Base-by-base conservation (phyloP, 2,797 vertebrate species). In the Sebastes minor region DNA sequence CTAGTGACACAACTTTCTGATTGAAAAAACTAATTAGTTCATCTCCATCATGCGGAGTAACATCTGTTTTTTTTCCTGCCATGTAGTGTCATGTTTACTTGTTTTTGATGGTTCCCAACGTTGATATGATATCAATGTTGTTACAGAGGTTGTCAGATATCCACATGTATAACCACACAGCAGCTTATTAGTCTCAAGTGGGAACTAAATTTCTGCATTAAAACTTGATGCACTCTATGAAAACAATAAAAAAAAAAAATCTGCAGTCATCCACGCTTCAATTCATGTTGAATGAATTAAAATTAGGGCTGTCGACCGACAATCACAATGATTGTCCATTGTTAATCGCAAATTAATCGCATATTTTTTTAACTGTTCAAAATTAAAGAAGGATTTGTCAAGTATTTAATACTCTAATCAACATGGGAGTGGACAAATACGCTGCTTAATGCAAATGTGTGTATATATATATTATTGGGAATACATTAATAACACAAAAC, bases 21-120 rank as follows among this genome's bases (percentile, higher is more conserved):
- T 56, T 62, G 55, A 71, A 71, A 65, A 85, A 85, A 89, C 85
- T 38, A 85, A 89, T 88, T 74, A 65, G 69, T 46, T 66, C 72
- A 72, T 81, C 56, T 78, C 78, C 69, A 71, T 89, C 79, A 81
- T 23, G 55, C 2, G 8, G 74, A 32, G 35, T n/a, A 14, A 64
- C 27, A 77, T 80, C 71, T 38, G n/a, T 9, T 65, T 67, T 66
- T 66, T 35, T 25, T 10, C 66, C 33, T 71, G 33, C 27, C 60
- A 68, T 65, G 72, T 49, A 46, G 59, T 13, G 55, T 76, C 83
- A 64, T 9, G 65, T 83, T 8, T 35, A 16, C 42, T 64, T 2
- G 10, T 68, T 30, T 74, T 27, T 66, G 42, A 71, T 64, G 2
- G 38, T 53, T 77, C 12, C 23, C 23, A 20, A 4, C 0, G 1